Evolutionary conservation across 2,888 invertebrate genomes (phyloP), one percentile per base, ranked within the genome.

Genomic region (Spicauda simplicius): DNA sequence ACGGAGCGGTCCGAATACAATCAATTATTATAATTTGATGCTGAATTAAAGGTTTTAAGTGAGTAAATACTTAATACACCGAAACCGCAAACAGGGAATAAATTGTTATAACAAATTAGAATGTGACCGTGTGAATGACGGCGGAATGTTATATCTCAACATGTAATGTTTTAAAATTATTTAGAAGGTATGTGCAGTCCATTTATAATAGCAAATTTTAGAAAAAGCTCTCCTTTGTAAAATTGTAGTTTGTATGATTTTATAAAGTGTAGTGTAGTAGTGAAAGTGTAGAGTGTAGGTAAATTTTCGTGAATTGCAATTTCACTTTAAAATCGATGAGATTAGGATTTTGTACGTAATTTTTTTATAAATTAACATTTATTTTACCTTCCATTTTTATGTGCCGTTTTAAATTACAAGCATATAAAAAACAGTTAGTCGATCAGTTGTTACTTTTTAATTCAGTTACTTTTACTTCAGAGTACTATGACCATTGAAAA

Each of bases 1-100:
- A 80, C 81, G 80, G 83, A 67, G n/a, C 57, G 72, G 81, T 71
- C 79, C 72, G 70, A 73, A 73, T 76, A 72, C 68, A 61, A 67
- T 57, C 67, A 68, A 70, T 69, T 65, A 68, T 63, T 59, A 65
- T 69, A 60, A 66, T 64, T 68, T 67, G 25, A 37, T 57, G 30
- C n/a, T 33, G 41, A 59, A 61, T 62, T 45, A 66, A 30, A 37
- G 25, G 16, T 59, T 59, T 1, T 19, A 53, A 56, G 33, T 18
- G 11, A 60, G 45, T 55, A 33, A 63, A 56, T 14, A 53, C 16
- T 52, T 58, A 45, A 41, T 45, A 45, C 19, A 20, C 45, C 20
- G 56, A n/a, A 56, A 1, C 19, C 20, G 8, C 20, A 30, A 20
- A n/a, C 5, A 45, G 41, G n/a, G n/a, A 57, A 41, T 57, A 41